Evolutionary conservation across 2,797 vertebrate species (phyloP).

Genomic region (Coregonus ussuriensis): DNA sequence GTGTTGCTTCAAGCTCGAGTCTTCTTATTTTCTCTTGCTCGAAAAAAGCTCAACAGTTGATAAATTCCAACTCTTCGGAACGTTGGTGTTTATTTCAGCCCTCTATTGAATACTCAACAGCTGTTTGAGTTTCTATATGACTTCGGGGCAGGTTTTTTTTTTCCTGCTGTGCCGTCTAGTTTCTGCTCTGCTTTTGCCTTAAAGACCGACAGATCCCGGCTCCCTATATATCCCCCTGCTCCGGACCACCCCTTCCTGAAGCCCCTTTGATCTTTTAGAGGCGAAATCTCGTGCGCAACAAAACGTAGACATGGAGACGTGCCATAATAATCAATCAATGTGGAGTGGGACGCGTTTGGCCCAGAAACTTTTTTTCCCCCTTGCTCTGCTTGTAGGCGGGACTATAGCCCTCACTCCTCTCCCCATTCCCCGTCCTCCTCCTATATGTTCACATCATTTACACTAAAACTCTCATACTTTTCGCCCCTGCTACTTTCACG

Average conservation of each 20-base stretch:
- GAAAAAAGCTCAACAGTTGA: constrained; percentile 50
- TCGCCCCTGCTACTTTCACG: not conserved
- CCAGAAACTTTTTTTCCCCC: constrained; percentile 19
- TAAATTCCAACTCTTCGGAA: constrained; percentile 59
- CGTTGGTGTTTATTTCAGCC: constrained; percentile 22
- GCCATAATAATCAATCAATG: constrained; percentile 79
- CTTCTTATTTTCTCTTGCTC: not conserved
- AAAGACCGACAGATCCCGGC: constrained; percentile 56
- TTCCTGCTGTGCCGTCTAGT: constrained; percentile 41
- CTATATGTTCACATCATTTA: not conserved
- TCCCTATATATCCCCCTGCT: constrained; percentile 62
- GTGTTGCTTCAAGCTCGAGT: not conserved
- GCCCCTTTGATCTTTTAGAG: constrained; percentile 73
- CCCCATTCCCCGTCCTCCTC: not conserved
- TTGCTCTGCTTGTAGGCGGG: constrained; percentile 28
- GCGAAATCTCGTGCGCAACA: constrained; percentile 66
- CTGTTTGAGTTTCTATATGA: constrained; percentile 45
- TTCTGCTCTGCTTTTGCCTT: constrained; percentile 68
- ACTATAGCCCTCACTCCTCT: constrained; percentile 1
- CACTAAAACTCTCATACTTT: not conserved
- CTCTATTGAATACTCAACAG: constrained; percentile 44
- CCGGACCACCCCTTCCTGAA: constrained; percentile 44
- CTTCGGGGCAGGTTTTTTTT: constrained; percentile 41
- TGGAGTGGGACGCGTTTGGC: constrained; percentile 47
- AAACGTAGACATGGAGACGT: constrained; percentile 63